Conservation (phyloP, 2,797 vertebrate genomes). For the Tenualosa ilisha region DNA sequence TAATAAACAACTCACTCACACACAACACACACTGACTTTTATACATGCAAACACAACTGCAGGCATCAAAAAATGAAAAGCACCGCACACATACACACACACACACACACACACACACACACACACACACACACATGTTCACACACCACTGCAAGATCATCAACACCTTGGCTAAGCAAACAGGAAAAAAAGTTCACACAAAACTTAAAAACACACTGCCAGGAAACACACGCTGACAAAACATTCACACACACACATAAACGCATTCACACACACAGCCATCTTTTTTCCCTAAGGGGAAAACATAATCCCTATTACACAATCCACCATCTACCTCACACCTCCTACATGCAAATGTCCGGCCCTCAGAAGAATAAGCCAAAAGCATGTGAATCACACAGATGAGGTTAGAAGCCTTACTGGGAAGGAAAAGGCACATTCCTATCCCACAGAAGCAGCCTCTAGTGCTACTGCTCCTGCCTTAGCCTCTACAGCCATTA, state of each 20-base stretch:
- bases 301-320: not conserved
- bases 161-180: not conserved
- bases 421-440: not conserved
- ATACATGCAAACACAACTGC: not conserved
- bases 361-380: not conserved
- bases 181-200: not conserved
- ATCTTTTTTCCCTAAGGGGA: not conserved
- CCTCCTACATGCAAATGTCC: not conserved
- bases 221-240: not conserved
- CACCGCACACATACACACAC: not conserved
- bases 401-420: not conserved
- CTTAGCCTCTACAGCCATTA: not conserved
- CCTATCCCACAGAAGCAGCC: not conserved
- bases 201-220: not conserved
- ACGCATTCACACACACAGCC: not conserved
- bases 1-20: not conserved
- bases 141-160: not conserved
- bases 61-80: not conserved
- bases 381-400: not conserved
- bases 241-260: not conserved
- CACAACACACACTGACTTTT: not conserved
- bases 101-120: not conserved
- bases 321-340: not conserved
- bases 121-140: conserved; percentile 4
- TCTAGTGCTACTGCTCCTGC: not conserved